These are phyloP conservation scores for Gorsachius magnificus DNA, from an alignment of 2,797 vertebrate genomes.

Conservation along the genomic window DNA sequence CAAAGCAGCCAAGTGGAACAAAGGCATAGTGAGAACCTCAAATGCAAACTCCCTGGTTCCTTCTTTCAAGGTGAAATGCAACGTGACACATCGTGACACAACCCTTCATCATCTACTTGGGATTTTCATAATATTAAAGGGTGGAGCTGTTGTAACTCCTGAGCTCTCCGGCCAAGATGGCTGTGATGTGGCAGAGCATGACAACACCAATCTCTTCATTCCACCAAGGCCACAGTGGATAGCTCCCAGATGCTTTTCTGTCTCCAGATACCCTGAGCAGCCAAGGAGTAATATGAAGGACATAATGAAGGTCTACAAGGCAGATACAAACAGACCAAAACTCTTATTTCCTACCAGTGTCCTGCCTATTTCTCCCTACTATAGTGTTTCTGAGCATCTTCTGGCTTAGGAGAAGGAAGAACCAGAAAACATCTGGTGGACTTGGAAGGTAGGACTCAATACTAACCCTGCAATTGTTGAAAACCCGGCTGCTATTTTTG, in stretches of 20 bases:
- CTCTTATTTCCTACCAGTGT: background rate
- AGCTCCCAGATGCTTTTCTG: background rate
- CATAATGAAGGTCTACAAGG: background rate
- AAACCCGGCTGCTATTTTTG: background rate
- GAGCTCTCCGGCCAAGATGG: background rate
- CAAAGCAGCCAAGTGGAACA: background rate
- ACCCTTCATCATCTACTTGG: background rate
- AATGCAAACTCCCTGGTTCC: background rate
- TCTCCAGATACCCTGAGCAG: background rate
- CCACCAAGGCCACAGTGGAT: background rate
- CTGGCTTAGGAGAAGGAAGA: background rate
- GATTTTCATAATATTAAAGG: background rate
- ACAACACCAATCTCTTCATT: background rate
- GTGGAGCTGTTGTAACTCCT: background rate
- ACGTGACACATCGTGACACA: background rate
- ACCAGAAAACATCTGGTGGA: background rate
- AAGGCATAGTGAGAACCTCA: background rate
- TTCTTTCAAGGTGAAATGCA: background rate
- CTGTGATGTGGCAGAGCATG: background rate
- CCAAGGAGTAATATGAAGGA: background rate
- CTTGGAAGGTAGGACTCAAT: background rate
- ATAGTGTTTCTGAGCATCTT: background rate
- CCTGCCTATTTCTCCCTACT: background rate
- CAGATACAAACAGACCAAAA: background rate
- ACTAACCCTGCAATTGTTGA: background rate